Percentiles rank a stretch among this genome's conserved stretches.
Evolutionary conservation across 2,113 vertebrate species (phyloP).

Genomic region (Bubo blakistoni): DNA sequence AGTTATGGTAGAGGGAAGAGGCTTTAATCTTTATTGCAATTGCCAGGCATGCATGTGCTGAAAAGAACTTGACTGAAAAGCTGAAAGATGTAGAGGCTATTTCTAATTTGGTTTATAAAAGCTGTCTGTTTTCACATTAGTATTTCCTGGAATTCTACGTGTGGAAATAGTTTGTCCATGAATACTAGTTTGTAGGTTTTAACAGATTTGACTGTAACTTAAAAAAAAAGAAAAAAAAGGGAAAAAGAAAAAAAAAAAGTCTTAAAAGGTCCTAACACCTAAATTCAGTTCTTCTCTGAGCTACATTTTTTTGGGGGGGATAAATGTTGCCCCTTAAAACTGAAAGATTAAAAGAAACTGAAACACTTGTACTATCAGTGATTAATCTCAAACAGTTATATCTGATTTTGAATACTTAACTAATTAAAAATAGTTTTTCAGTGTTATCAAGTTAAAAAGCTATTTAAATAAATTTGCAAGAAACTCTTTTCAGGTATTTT

Average conservation of each 20-base stretch:
- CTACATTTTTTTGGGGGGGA: rapidly evolving
- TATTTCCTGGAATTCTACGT: not conserved
- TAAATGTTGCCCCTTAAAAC: not conserved
- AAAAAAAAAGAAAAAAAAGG: not conserved
- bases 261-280: not conserved
- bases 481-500: not conserved
- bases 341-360: not conserved
- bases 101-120: not conserved
- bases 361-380: not conserved
- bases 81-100: not conserved
- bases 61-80: not conserved
- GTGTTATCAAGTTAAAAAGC: not conserved
- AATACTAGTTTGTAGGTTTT: not conserved
- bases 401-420: not conserved
- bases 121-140: not conserved
- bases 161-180: not conserved
- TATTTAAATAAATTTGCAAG: not conserved
- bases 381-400: not conserved
- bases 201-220: not conserved
- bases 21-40: not conserved
- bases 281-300: not conserved
- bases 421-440: not conserved
- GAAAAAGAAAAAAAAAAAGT: not conserved
- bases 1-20: not conserved
- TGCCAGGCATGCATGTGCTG: not conserved